Conservation (phyloP, 2,888 invertebrate genomes). For the Leptinotarsa tumamoca region DNA sequence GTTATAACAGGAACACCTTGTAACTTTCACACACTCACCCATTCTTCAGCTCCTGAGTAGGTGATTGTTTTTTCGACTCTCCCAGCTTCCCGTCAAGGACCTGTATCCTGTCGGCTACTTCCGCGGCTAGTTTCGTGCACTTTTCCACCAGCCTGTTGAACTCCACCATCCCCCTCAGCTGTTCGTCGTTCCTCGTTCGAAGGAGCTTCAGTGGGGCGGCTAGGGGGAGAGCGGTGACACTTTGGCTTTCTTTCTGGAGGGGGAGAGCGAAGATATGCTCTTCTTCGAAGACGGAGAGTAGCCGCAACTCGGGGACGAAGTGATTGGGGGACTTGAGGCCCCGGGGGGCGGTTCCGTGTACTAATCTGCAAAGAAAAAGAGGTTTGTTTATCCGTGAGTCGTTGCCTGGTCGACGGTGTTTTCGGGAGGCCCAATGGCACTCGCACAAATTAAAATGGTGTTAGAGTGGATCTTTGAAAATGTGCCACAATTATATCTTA, state of each 20-base stretch:
- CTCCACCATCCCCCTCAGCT: conserved; percentile 75
- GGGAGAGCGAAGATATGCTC: conserved; percentile 88
- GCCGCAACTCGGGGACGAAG: conserved; percentile 86
- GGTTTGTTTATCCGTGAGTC: neutral
- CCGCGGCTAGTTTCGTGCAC: conserved; percentile 78
- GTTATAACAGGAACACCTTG: neutral
- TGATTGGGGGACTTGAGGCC: conserved; percentile 84
- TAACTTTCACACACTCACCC: conserved; percentile 61
- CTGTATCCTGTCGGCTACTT: conserved; percentile 85
- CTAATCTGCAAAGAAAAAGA: conserved; percentile 71
- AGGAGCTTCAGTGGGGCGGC: conserved; percentile 89
- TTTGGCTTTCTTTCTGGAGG: conserved; percentile 82
- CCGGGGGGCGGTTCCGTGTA: conserved; percentile 89
- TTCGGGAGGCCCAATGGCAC: neutral
- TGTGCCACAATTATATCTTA: too few species aligned
- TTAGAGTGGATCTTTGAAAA: too few species aligned
- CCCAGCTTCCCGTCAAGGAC: conserved; percentile 83
- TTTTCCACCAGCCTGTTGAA: conserved; percentile 84
- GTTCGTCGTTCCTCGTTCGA: conserved; percentile 84
- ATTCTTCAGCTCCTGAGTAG: conserved; percentile 68
- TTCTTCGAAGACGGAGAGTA: conserved; percentile 85
- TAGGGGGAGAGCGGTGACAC: conserved; percentile 84
- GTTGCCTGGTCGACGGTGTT: neutral
- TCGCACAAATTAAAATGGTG: too few species aligned
- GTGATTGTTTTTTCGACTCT: conserved; percentile 69